These are phyloP conservation scores for Mesoligia furuncula DNA, from an alignment of 2,888 invertebrate species.

Conservation along the genomic window DNA sequence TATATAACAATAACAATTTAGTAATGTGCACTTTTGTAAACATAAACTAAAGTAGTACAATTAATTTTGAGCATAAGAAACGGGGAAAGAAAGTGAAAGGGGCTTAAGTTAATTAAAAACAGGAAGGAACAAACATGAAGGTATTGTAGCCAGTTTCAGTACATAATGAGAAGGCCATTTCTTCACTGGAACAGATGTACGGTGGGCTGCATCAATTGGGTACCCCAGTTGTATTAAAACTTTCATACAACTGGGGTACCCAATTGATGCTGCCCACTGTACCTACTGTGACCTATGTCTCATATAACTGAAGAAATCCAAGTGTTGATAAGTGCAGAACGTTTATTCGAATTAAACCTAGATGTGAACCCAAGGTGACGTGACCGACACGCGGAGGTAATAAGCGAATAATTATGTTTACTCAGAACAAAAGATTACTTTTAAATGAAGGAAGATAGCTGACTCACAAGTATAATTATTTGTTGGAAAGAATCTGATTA, in stretches of 20 bases:
- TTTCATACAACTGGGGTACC: no score
- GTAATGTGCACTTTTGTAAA: not conserved
- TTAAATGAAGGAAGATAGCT: constrained; percentile 50
- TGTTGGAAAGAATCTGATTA: constrained; percentile 20
- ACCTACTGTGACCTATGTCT: no score
- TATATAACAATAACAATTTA: not conserved
- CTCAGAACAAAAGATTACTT: constrained; percentile 57
- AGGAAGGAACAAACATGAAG: not conserved
- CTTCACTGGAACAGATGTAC: no score
- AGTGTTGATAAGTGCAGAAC: constrained; percentile 13
- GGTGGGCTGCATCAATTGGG: no score
- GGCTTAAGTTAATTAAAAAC: not conserved
- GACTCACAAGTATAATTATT: constrained; percentile 25
- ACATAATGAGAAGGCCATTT: not conserved
- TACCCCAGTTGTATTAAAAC: no score
- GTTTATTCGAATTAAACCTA: constrained; percentile 48
- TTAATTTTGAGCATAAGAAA: not conserved
- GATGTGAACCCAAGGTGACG: constrained; percentile 59
- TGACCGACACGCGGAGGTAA: constrained; percentile 49
- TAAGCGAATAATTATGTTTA: constrained; percentile 61
- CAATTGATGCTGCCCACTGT: no score
- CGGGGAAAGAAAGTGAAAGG: not conserved
- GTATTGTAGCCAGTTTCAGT: not conserved
- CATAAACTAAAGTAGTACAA: not conserved
- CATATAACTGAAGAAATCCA: not conserved